Base-by-base conservation (phyloP, 2,797 vertebrate genomes). In the Miichthys miiuy region DNA sequence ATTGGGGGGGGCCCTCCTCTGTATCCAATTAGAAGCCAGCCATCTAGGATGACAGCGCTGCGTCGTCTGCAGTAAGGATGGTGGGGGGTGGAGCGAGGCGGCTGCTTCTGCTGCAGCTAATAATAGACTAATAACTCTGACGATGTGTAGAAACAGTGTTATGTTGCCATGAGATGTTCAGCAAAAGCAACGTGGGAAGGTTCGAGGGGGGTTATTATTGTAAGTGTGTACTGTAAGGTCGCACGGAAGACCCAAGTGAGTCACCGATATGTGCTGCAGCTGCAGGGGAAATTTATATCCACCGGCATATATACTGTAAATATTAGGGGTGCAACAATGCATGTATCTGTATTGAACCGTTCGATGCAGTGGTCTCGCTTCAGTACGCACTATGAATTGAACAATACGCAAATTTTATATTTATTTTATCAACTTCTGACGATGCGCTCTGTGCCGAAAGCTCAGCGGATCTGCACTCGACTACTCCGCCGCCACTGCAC, bases 1-100 rank as follows among this genome's bases (percentile, higher is more conserved):
- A 81, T 44, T 30, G 72, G 38, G 46, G 81, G 41, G 25, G 27
- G 27, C 4, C 76, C 67, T 91, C 88, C 76, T 94, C 91, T 91
- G 89, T 89, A 95, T 96, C 95, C 95, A 97, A 97, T 98, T 97
- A 96, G 95, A 93, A 89, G 88, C 88, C 88, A 90, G 96, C 96
- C 96, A 96, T 97, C 96, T 96, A 96, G 96, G 95, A 96, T 87
- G 93, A 92, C 85, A 82, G 84, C n/a, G 41, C 77, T 86, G 72
- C 76, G 74, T 83, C 41, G 67, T 38, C 34, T 38, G 65, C 66
- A 23, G 83, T 85, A 82, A 82, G 30, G 38, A 3, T 91, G 30
- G 68, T 79, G 30, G 13, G 20, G 60, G 41, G 91, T 66, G 81
- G 30, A 34, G 30, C 30, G 60, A 25, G 54, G 91, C 61, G 41